Evolutionary conservation across 2,888 invertebrate species (phyloP).

Genomic region (Apoda limacodes): DNA sequence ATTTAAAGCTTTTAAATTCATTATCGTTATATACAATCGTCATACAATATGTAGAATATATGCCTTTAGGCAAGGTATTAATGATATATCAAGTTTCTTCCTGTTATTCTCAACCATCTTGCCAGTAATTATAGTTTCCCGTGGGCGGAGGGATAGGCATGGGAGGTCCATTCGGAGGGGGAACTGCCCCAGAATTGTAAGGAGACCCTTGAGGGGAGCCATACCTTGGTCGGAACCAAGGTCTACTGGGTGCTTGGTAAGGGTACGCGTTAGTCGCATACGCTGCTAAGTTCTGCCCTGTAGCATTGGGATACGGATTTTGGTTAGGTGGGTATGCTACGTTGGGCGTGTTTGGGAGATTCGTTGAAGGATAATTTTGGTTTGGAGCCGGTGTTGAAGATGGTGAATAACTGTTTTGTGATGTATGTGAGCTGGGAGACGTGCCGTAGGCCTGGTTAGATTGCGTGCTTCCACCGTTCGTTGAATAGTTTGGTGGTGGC

Average conservation of each 20-base stretch:
- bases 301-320: slow-evolving; percentile 59
- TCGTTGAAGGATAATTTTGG: slow-evolving; percentile 38
- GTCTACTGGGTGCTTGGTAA: slow-evolving; percentile 54
- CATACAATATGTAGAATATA: no score
- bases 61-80: no score
- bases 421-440: slow-evolving; percentile 30
- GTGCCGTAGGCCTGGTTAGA: slow-evolving; percentile 42
- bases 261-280: slow-evolving; percentile 60
- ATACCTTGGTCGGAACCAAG: slow-evolving; percentile 57
- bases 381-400: slow-evolving; percentile 53
- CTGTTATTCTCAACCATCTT: slow-evolving; percentile 64
- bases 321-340: slow-evolving; percentile 42
- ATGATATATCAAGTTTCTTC: no score
- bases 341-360: slow-evolving; percentile 42
- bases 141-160: slow-evolving; percentile 54
- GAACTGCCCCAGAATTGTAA: slow-evolving; percentile 37
- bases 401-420: slow-evolving; percentile 47
- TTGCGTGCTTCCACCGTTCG: slow-evolving; percentile 36
- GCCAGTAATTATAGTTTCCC: slow-evolving; percentile 59
- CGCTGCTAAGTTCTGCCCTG: slow-evolving; percentile 59
- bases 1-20: no score
- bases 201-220: slow-evolving; percentile 56
- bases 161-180: slow-evolving; percentile 38
- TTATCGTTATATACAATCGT: no score
- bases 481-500: slow-evolving; percentile 31